Percentiles rank a stretch among this genome's conserved stretches.
Conservation (phyloP, 2,797 vertebrate genomes). For the Danio choprae region DNA sequence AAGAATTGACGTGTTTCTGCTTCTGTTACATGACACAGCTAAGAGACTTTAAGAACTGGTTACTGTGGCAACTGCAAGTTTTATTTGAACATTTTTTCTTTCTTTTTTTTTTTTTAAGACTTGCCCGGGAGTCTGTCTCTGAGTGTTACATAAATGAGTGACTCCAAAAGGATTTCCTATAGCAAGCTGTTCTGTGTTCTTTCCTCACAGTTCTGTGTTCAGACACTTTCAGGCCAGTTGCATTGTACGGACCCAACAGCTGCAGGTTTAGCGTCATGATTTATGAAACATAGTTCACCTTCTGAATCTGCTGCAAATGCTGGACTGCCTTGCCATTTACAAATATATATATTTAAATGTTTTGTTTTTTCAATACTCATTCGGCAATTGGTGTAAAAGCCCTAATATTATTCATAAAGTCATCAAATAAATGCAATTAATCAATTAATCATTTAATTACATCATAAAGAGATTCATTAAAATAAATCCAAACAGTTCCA, state of each 20-base stretch:
- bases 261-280: constrained; percentile 16
- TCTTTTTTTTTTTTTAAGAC: constrained; percentile 29
- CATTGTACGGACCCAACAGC: neutral
- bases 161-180: constrained; percentile 72
- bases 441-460: neutral
- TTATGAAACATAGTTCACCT: constrained; percentile 24
- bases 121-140: constrained; percentile 43
- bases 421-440: neutral
- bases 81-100: constrained; percentile 36
- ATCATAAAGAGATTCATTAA: neutral
- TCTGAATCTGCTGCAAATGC: constrained; percentile 11
- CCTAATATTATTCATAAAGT: too few relatives aligned
- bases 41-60: constrained; percentile 42
- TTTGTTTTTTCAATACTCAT: neutral
- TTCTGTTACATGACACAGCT: constrained; percentile 39
- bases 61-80: constrained; percentile 47
- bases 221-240: constrained; percentile 7
- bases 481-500: neutral
- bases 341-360: neutral
- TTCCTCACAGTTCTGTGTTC: neutral
- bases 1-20: neutral
- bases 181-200: constrained; percentile 67
- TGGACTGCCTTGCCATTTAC: neutral
- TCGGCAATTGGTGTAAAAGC: neutral
- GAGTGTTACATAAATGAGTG: constrained; percentile 45